Percentiles rank a stretch among this genome's conserved stretches.
phyloP scores from a whole-genome alignment of 2,113 vertebrate species.

The Hiodon alosoides region DNA sequence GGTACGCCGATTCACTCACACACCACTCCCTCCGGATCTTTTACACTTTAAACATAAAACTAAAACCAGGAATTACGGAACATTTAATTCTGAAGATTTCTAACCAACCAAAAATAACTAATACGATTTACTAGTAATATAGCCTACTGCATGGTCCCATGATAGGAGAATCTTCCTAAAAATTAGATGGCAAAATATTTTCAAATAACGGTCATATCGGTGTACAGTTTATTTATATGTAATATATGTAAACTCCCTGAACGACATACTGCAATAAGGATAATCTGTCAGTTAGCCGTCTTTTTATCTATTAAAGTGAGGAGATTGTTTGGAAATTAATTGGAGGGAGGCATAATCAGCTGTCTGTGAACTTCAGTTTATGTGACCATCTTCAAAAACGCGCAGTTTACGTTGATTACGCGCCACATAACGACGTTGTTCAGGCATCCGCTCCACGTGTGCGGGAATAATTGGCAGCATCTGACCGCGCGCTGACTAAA shows the following conservation, averaged over 20 bases:
- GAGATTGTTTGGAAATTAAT: neutral
- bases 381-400: neutral
- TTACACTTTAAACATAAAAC: too few relatives aligned
- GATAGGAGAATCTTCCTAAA: too few relatives aligned
- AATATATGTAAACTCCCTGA: neutral
- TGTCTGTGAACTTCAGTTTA: neutral
- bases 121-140: too few relatives aligned
- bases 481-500: constrained; percentile 35
- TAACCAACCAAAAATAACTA: too few relatives aligned
- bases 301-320: neutral
- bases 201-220: too few relatives aligned
- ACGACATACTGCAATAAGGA: neutral
- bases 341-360: neutral
- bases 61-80: too few relatives aligned
- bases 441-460: neutral
- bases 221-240: too few relatives aligned
- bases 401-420: neutral
- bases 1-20: neutral
- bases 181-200: neutral
- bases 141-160: too few relatives aligned
- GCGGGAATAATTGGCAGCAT: constrained; percentile 30
- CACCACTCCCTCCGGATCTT: too few relatives aligned
- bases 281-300: neutral
- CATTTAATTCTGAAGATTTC: too few relatives aligned
- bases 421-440: constrained; percentile 36